These are phyloP conservation scores for Turdus rufiventris DNA, from an alignment of 2,113 vertebrate genomes.

Conservation along the genomic window DNA sequence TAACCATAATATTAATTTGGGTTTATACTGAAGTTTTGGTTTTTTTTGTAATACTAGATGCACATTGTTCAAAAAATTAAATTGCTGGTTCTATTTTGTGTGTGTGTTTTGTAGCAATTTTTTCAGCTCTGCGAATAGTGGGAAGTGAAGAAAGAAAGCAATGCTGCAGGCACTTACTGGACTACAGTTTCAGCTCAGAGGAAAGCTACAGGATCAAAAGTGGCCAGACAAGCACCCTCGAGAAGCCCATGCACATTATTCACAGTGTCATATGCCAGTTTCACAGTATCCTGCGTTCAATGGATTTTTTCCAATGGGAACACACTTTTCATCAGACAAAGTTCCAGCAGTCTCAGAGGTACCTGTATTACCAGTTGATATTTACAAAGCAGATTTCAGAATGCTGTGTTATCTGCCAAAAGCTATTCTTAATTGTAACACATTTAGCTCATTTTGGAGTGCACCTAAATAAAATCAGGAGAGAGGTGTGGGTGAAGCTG, in stretches of 20 bases:
- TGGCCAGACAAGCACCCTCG: constrained; percentile 16
- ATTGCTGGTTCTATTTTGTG: constrained; percentile 53
- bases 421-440: not conserved
- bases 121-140: constrained; percentile 24
- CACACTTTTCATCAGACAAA: constrained; percentile 53
- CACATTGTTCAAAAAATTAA: constrained; percentile 47
- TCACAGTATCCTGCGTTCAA: constrained; percentile 31
- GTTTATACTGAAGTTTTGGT: constrained; percentile 15
- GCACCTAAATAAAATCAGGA: not conserved
- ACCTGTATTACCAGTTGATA: not conserved
- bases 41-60: not conserved
- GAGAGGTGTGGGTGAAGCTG: not conserved
- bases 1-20: constrained; percentile 51
- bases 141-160: constrained; percentile 52
- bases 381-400: constrained; percentile 20
- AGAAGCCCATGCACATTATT: constrained; percentile 21
- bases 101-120: constrained; percentile 60
- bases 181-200: constrained; percentile 60
- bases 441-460: not conserved
- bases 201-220: constrained; percentile 60
- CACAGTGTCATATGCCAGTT: constrained; percentile 32
- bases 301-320: constrained; percentile 48
- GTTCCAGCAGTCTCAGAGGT: constrained; percentile 69
- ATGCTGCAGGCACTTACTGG: constrained; percentile 71
- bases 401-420: not conserved